A percentile compares a stretch with the other conserved stretches of the same genome.
phyloP scores from a whole-genome alignment of 2,888 invertebrate species.

The Lasioglossum malachurum region DNA sequence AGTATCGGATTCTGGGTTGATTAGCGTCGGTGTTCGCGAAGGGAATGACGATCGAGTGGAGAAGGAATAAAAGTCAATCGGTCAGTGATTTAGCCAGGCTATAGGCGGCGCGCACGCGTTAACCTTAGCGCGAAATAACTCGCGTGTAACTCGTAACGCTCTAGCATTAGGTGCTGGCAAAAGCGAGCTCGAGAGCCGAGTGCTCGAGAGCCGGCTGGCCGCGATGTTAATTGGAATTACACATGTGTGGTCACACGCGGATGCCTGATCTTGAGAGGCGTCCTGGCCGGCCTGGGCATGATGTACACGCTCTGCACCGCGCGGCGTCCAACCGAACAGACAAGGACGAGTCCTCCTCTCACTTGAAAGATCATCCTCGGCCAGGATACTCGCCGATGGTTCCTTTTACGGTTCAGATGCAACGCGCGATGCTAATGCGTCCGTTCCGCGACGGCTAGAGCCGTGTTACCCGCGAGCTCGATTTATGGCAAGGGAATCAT shows the following conservation, averaged over 20 bases:
- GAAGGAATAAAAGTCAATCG: constrained; percentile 59
- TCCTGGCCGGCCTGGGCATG: constrained; percentile 50
- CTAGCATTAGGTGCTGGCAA: constrained; percentile 36
- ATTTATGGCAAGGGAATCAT: constrained; percentile 11
- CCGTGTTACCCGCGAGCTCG: constrained; percentile 1
- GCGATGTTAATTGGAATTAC: constrained; percentile 76
- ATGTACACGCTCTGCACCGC: constrained; percentile 61
- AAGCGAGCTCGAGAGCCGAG: background rate
- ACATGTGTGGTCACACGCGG: constrained; percentile 74
- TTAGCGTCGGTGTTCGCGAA: constrained; percentile 20
- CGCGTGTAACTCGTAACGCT: constrained; percentile 58
- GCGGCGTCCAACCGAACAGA: constrained; percentile 66
- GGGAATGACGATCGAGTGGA: constrained; percentile 31
- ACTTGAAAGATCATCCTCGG: constrained; percentile 72
- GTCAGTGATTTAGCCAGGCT: constrained; percentile 51
- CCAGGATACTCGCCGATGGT: constrained; percentile 60
- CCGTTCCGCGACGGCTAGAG: constrained; percentile 19
- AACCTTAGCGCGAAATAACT: constrained; percentile 66
- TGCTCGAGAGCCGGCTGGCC: constrained; percentile 33
- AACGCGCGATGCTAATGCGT: constrained; percentile 28
- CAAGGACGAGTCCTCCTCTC: constrained; percentile 76
- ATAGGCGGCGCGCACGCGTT: constrained; percentile 55
- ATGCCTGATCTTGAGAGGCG: constrained; percentile 70
- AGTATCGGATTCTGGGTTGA: constrained; percentile 46
- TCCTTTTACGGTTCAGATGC: constrained; percentile 57